Conservation (phyloP, 1,140 invertebrate genomes). For the Zaprionus gabonicus region DNA sequence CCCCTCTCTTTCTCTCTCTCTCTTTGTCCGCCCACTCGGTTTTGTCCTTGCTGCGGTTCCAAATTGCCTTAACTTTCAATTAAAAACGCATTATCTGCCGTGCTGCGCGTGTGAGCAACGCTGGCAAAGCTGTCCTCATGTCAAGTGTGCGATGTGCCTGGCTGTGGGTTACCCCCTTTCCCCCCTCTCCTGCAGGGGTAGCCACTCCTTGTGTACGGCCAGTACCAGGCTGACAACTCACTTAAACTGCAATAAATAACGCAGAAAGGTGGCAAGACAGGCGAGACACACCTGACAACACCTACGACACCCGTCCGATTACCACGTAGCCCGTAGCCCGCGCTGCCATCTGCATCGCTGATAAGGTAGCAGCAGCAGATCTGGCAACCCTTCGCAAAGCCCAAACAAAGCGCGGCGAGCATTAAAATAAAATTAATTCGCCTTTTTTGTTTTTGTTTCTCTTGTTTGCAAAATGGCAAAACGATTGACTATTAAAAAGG, state of each 20-base stretch:
- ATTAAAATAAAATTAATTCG: constrained; percentile 81
- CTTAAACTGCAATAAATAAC: constrained; percentile 81
- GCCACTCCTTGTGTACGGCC: constrained; percentile 21
- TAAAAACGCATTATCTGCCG: constrained; percentile 74
- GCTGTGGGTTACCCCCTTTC: background rate
- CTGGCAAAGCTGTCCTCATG: constrained; percentile 34
- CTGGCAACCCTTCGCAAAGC: constrained; percentile 57
- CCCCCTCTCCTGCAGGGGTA: background rate
- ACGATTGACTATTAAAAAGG: constrained; percentile 82
- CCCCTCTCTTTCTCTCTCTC: background rate
- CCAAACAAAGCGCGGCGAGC: constrained; percentile 66
- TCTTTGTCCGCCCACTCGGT: background rate
- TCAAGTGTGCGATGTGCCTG: constrained; percentile 32
- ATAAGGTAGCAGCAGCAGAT: constrained; percentile 51
- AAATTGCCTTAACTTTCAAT: constrained; percentile 64
- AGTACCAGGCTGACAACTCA: constrained; percentile 66
- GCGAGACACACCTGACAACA: constrained; percentile 66
- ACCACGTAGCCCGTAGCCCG: background rate
- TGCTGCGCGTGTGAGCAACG: constrained; percentile 11
- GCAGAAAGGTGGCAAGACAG: constrained; percentile 45
- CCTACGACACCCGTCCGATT: constrained; percentile 29
- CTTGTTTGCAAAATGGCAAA: constrained; percentile 62
- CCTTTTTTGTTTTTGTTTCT: constrained; percentile 12
- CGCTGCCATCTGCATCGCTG: constrained; percentile 47
- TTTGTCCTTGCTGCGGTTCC: constrained; percentile 9